Conservation (phyloP, 2,113 vertebrate species). For the Balaeniceps rex region DNA sequence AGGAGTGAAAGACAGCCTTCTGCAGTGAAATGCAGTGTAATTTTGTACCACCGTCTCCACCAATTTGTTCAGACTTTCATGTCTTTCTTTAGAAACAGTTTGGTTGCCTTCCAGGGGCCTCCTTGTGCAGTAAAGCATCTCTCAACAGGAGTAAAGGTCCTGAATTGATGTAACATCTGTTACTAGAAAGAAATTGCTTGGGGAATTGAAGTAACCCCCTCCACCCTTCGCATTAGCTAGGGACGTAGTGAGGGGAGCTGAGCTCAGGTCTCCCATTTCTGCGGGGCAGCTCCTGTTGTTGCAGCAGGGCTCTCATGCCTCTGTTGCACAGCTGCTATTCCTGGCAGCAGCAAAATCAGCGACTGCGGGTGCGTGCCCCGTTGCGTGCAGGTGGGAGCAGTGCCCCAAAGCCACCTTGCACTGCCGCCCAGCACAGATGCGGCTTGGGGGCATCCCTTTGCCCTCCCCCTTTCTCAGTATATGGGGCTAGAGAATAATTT, state of each 20-base stretch:
- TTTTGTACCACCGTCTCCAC: background rate
- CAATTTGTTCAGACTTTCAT: background rate
- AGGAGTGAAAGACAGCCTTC: background rate
- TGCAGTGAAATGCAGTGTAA: background rate
- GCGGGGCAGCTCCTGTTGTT: background rate
- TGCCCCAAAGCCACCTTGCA: rapidly evolving
- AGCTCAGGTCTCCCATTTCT: background rate
- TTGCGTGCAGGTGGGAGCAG: background rate
- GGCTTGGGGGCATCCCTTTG: rapidly evolving
- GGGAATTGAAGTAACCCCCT: background rate
- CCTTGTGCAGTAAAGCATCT: background rate
- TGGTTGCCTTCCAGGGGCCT: background rate
- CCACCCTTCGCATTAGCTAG: background rate
- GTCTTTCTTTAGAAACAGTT: background rate
- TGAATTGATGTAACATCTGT: background rate
- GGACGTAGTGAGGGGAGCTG: background rate
- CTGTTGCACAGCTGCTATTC: rapidly evolving
- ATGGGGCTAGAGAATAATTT: background rate
- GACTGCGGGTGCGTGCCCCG: rapidly evolving
- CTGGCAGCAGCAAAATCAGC: background rate
- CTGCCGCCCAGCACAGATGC: rapidly evolving
- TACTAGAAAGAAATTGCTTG: background rate
- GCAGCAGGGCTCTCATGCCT: background rate
- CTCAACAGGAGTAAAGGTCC: background rate
- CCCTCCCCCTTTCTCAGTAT: background rate